phyloP scores from a whole-genome alignment of 2,888 invertebrate genomes.

The Trichogramma dendrolimi region DNA sequence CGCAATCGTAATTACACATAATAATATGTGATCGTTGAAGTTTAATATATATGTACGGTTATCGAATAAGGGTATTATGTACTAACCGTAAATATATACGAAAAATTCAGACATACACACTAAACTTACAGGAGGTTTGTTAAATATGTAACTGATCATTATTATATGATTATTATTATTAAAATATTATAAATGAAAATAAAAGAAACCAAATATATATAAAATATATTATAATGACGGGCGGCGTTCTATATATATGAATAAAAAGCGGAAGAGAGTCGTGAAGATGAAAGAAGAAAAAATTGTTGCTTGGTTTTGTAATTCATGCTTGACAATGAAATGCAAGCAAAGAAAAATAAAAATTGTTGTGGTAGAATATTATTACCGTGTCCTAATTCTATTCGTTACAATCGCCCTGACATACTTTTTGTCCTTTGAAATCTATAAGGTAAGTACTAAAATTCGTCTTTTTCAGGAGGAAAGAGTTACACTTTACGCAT shows the following conservation, averaged over 20 bases:
- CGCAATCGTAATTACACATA: slow-evolving; percentile 36
- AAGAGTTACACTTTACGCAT: background rate
- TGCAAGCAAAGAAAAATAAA: slow-evolving; percentile 46
- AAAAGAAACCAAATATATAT: slow-evolving; percentile 28
- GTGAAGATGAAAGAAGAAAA: slow-evolving; percentile 38
- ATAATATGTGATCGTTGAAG: background rate
- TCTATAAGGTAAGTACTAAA: background rate
- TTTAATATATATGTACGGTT: too few species aligned
- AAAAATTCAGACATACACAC: too few species aligned
- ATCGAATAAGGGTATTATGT: too few species aligned
- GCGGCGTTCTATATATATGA: slow-evolving; percentile 37
- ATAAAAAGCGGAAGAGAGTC: slow-evolving; percentile 30
- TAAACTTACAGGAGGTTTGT: slow-evolving; percentile 36
- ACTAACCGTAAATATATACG: too few species aligned
- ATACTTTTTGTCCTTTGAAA: background rate
- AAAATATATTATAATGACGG: slow-evolving; percentile 14
- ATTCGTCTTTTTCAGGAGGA: background rate
- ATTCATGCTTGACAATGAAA: slow-evolving; percentile 50
- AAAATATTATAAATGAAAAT: slow-evolving; percentile 33
- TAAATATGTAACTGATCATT: slow-evolving; percentile 43
- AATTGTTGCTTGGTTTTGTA: slow-evolving; percentile 55
- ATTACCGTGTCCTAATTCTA: background rate
- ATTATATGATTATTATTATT: slow-evolving; percentile 13
- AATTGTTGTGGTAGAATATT: slow-evolving; percentile 48
- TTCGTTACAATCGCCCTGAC: background rate